Percentiles rank a stretch among this genome's conserved stretches.
Conservation (phyloP, 2,888 invertebrate species). For the Nesidiocoris tenuis region DNA sequence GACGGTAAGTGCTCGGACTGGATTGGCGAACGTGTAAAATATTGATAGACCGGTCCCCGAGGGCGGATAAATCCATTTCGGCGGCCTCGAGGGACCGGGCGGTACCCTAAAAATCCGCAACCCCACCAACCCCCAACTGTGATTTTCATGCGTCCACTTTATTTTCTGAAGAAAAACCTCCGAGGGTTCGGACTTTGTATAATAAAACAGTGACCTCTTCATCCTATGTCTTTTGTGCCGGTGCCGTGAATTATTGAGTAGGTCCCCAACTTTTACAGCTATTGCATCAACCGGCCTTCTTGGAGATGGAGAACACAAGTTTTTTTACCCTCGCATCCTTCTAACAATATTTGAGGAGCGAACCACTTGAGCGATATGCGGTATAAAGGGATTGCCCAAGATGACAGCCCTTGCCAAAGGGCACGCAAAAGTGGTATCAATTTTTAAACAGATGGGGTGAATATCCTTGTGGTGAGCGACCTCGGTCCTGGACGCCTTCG, state of each 20-base stretch:
- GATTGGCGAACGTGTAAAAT: neutral
- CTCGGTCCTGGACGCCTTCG: too few species aligned
- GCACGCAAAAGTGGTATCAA: neutral
- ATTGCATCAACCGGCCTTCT: neutral
- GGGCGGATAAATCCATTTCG: constrained; percentile 9
- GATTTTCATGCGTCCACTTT: constrained; percentile 25
- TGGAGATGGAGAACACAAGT: neutral
- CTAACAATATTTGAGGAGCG: neutral
- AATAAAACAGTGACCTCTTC: neutral
- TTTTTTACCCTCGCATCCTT: neutral
- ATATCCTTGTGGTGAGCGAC: too few species aligned
- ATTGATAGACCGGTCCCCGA: neutral
- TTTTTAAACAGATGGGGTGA: neutral
- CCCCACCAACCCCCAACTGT: neutral
- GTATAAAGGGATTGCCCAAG: neutral
- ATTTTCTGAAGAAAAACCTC: neutral
- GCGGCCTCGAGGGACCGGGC: neutral
- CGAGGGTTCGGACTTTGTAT: constrained; percentile 1
- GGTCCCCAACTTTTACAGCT: neutral
- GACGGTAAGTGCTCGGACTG: neutral
- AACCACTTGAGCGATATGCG: neutral
- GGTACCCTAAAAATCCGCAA: neutral
- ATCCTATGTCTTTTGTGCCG: neutral
- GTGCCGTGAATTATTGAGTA: neutral
- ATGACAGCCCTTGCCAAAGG: neutral